phyloP scores from a whole-genome alignment of 2,888 invertebrate genomes.

The Willowsia nigromaculata region DNA sequence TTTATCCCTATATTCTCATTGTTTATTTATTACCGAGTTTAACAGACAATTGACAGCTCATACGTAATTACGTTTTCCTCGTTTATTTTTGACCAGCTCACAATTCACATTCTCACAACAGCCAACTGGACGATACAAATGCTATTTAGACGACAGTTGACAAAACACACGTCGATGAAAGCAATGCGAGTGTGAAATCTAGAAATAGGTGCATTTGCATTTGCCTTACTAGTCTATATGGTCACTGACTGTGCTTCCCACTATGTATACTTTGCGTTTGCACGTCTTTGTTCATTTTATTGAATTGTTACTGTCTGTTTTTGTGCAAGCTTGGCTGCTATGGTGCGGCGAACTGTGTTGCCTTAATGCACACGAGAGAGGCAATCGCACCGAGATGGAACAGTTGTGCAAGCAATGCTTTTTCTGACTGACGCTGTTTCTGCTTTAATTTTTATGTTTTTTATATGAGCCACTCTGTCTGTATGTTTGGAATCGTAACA shows the following conservation, averaged over 20 bases:
- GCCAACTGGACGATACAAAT: background rate
- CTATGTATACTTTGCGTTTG: background rate
- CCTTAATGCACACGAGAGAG: background rate
- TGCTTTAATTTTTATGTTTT: background rate
- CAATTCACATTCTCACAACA: background rate
- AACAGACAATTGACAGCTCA: background rate
- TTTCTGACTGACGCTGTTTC: background rate
- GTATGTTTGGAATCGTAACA: too few species aligned
- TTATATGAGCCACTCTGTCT: too few species aligned
- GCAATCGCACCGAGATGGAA: background rate
- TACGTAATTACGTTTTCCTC: background rate
- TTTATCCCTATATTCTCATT: background rate
- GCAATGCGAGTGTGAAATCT: background rate
- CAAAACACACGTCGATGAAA: background rate
- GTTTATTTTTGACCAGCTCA: background rate
- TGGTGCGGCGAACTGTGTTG: too few species aligned
- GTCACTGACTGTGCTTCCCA: background rate
- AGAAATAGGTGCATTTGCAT: background rate
- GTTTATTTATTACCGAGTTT: slow-evolving; percentile 5
- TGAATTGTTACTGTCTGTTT: background rate
- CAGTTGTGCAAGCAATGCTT: background rate
- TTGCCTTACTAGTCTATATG: too few species aligned
- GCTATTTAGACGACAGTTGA: background rate
- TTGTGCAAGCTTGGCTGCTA: background rate
- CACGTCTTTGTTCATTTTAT: background rate